Base-by-base conservation (phyloP, 2,888 invertebrate genomes). In the Eudemis profundana region DNA sequence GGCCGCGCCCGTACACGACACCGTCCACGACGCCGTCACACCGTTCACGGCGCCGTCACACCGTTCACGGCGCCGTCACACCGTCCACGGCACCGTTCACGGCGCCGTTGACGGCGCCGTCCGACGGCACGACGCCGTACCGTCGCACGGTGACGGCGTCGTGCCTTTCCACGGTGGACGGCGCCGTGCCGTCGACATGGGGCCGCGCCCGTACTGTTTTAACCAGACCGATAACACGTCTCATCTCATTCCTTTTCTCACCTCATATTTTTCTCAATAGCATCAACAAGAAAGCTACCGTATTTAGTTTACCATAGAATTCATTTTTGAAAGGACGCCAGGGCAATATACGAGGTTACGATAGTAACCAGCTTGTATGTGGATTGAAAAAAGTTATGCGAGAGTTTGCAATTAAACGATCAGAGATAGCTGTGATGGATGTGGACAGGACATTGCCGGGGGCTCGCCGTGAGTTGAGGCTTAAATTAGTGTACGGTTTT, bases 401-500 rank as follows among this genome's bases (percentile, higher is more conserved):
- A 17, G 64, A 57, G 57, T 65, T 59, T 47, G 65, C 65, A 65
- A 65, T 60, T 65, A 65, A 65, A 65, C 46, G 65, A 65, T 53
- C 59, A 29, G 19, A 53, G 65, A 65, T 60, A 65, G 59, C 65
- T 29, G 51, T 65, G 65, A 65, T 65, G 59, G 19, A 59, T 65
- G 57, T 44, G 36, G 64, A 57, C 57, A 51, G 38, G 38, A 17
- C 10, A 51, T 46, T 33, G 65, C 65, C 51, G 44, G 21, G 29
- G 65, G 65, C 51, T 19, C 27, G 19, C 38, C 21, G 46, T 47
- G 46, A 3, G 33, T 14, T 10, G 21, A 21, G 44, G 36, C 14
- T 46, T 27, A 42, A n/a, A 1, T 44, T 27, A 29, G 27, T 33
- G 10, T 8, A 8, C 33, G 2, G 8, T 8, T 33, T n/a, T n/a